Conservation (phyloP, 2,797 vertebrate species). For the Echiichthys vipera region DNA sequence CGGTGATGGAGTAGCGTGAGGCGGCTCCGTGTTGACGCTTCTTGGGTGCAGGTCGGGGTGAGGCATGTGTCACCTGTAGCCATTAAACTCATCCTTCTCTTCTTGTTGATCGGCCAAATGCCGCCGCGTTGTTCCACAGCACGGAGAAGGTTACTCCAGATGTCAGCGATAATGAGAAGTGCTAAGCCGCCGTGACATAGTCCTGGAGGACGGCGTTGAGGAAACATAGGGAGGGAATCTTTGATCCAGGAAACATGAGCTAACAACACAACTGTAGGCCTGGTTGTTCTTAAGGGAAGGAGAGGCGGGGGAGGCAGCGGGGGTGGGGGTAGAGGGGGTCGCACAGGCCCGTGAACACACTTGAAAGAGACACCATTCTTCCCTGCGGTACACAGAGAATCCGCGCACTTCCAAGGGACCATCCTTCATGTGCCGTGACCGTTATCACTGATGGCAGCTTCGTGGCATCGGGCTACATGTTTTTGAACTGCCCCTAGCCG, state of each 20-base stretch:
- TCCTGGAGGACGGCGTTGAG: constrained; percentile 8
- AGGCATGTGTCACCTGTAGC: constrained; percentile 30
- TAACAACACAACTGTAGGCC: constrained; percentile 11
- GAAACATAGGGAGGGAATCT: neutral
- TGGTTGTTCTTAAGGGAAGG: constrained; percentile 6
- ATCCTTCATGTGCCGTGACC: constrained; percentile 50
- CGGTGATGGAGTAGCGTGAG: constrained; percentile 51
- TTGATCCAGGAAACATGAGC: constrained; percentile 34
- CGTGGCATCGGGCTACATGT: constrained; percentile 32
- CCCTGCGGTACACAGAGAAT: constrained; percentile 40
- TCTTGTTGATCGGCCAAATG: constrained; percentile 27
- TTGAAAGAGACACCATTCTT: constrained; percentile 50
- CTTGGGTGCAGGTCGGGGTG: constrained; percentile 35
- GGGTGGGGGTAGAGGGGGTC: neutral
- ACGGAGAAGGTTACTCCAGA: constrained; percentile 31
- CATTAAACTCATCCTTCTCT: constrained; percentile 51
- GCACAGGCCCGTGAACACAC: constrained; percentile 33
- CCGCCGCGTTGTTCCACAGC: neutral
- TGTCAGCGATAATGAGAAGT: constrained; percentile 50
- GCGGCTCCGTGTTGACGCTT: constrained; percentile 52
- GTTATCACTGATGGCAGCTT: constrained; percentile 64
- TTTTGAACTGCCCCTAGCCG: constrained; percentile 59
- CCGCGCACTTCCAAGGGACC: constrained; percentile 38
- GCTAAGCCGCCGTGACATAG: constrained; percentile 46
- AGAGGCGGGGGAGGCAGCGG: neutral